These are phyloP conservation scores for Pantherophis alleghaniensis DNA, from an alignment of 2,797 vertebrate species.

Conservation along the genomic window DNA sequence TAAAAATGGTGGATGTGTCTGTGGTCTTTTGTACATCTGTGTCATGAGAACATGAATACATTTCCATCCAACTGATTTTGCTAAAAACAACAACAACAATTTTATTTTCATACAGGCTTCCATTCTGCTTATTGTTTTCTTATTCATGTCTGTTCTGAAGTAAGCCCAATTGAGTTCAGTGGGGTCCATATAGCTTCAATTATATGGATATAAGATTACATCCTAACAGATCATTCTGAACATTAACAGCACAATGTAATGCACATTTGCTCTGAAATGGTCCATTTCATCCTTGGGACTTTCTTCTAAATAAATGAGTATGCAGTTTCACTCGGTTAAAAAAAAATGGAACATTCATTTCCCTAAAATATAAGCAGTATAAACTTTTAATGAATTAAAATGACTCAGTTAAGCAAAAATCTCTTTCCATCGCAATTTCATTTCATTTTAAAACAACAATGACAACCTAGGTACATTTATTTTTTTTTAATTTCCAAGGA, in stretches of 20 bases:
- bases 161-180: neutral
- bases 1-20: neutral
- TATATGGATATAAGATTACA: neutral
- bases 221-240: neutral
- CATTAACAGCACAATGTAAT: neutral
- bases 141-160: neutral
- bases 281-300: neutral
- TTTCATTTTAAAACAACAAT: slow-evolving; percentile 51
- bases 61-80: neutral
- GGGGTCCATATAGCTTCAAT: neutral
- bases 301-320: neutral
- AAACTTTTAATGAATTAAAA: slow-evolving; percentile 39
- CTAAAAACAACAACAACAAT: neutral
- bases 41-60: slow-evolving; percentile 24
- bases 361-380: slow-evolving; percentile 29
- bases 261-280: neutral
- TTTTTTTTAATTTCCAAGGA: slow-evolving; percentile 21
- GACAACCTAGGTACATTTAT: slow-evolving; percentile 49
- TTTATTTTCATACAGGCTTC: neutral
- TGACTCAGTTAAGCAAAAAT: slow-evolving; percentile 28
- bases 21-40: neutral
- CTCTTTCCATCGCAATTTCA: neutral
- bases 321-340: neutral
- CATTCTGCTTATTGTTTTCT: neutral
- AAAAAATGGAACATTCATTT: slow-evolving; percentile 17